Evolutionary conservation across 2,113 vertebrate genomes (phyloP).

Genomic region (Solea senegalensis): DNA sequence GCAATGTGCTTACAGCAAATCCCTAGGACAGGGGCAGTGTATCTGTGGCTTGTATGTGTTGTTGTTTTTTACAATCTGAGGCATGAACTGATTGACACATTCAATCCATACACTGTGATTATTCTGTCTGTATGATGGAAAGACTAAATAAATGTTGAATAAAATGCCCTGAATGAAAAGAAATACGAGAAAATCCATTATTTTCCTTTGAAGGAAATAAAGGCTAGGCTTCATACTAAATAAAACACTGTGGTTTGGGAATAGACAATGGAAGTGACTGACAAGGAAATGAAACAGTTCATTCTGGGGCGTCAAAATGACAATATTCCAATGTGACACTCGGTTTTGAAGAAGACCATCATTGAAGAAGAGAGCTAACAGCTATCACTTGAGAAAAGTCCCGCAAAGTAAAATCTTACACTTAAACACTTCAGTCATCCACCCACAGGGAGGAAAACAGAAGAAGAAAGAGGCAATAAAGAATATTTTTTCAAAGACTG

Average conservation of each 20-base stretch:
- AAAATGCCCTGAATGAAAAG: slow-evolving; percentile 2
- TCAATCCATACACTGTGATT: slow-evolving; percentile 48
- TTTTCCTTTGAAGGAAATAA: slow-evolving; percentile 40
- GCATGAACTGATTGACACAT: slow-evolving; percentile 58
- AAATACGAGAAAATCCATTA: slow-evolving; percentile 28
- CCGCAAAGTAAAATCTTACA: slow-evolving; percentile 65
- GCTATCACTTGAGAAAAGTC: slow-evolving; percentile 53
- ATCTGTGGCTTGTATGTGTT: not conserved
- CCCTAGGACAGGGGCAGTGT: slow-evolving; percentile 14
- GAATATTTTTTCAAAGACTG: slow-evolving; percentile 45
- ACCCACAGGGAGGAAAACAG: slow-evolving; percentile 38
- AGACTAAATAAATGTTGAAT: not conserved
- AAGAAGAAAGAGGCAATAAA: slow-evolving; percentile 41
- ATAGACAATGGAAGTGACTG: slow-evolving; percentile 56
- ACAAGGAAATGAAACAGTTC: slow-evolving; percentile 68
- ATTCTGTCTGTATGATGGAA: slow-evolving; percentile 4
- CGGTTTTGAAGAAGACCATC: slow-evolving; percentile 33
- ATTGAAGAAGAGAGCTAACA: slow-evolving; percentile 49
- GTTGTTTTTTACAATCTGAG: not conserved
- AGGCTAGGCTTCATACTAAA: slow-evolving; percentile 10
- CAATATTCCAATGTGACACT: slow-evolving; percentile 64
- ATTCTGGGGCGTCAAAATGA: slow-evolving; percentile 58
- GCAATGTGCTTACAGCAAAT: slow-evolving; percentile 32
- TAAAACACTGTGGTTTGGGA: slow-evolving; percentile 29
- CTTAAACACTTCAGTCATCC: slow-evolving; percentile 61